Evolutionary conservation across 2,113 vertebrate genomes (phyloP).

Genomic region (Gallinago paraguaiae): DNA sequence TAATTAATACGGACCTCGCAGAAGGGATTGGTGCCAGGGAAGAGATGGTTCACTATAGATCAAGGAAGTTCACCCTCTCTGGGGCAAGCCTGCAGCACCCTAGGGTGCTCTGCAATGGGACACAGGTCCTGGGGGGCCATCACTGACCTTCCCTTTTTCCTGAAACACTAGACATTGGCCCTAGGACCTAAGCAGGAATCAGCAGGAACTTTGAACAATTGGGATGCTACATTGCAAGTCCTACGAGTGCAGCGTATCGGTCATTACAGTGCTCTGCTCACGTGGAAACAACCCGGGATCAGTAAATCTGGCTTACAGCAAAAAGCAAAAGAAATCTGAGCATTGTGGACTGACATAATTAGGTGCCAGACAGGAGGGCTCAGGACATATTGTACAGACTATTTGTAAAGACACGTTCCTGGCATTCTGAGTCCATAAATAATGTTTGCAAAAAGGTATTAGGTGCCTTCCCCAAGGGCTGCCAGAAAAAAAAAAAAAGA

Average conservation of each 20-base stretch:
- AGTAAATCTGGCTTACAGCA: not conserved
- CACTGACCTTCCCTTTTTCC: not conserved
- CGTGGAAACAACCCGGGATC: not conserved
- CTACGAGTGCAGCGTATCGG: not conserved
- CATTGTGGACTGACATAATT: not conserved
- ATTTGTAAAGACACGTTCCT: constrained; percentile 47
- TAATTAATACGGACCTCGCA: not conserved
- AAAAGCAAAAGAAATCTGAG: constrained; percentile 21
- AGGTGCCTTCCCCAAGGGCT: constrained; percentile 41
- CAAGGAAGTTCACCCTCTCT: not conserved
- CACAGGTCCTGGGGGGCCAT: not conserved
- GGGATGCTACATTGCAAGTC: not conserved
- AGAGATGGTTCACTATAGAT: not conserved
- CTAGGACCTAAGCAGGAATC: not conserved
- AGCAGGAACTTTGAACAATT: not conserved
- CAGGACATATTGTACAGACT: not conserved
- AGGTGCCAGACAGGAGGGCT: constrained; percentile 1
- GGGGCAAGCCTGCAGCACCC: not conserved
- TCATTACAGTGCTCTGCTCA: not conserved
- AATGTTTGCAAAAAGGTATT: not conserved
- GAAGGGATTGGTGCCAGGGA: not conserved
- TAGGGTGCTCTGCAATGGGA: not conserved
- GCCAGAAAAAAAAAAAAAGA: constrained; percentile 18
- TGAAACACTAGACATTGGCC: not conserved
- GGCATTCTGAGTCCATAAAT: constrained; percentile 28